These are phyloP conservation scores for Pipra filicauda DNA, from an alignment of 2,113 vertebrate species.

Conservation along the genomic window DNA sequence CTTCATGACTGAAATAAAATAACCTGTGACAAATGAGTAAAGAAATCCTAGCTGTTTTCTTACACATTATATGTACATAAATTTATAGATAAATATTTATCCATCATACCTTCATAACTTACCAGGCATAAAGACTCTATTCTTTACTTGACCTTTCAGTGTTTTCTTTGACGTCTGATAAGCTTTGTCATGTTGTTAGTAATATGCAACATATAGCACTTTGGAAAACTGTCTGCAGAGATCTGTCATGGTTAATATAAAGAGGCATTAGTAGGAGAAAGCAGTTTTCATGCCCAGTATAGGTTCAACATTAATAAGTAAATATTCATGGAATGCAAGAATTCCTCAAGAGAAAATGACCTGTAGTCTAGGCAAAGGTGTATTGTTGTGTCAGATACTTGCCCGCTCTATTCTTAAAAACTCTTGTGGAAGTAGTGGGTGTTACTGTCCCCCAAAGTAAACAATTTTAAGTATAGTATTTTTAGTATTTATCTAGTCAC, in stretches of 20 bases:
- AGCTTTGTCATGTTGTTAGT: neutral
- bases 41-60: neutral
- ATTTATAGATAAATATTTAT: neutral
- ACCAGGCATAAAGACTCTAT: neutral
- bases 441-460: neutral
- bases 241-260: neutral
- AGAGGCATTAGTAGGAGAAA: neutral
- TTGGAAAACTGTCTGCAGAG: neutral
- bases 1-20: neutral
- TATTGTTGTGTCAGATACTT: neutral
- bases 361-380: neutral
- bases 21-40: neutral
- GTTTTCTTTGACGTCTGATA: slow-evolving; percentile 4
- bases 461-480: neutral
- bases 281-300: neutral
- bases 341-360: neutral
- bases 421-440: neutral
- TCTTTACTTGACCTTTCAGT: neutral
- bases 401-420: neutral
- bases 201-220: neutral
- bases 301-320: neutral
- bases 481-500: neutral
- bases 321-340: neutral
- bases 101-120: neutral
- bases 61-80: neutral